These are phyloP conservation scores for Molorchus minor DNA, from an alignment of 2,888 invertebrate genomes.

Conservation along the genomic window DNA sequence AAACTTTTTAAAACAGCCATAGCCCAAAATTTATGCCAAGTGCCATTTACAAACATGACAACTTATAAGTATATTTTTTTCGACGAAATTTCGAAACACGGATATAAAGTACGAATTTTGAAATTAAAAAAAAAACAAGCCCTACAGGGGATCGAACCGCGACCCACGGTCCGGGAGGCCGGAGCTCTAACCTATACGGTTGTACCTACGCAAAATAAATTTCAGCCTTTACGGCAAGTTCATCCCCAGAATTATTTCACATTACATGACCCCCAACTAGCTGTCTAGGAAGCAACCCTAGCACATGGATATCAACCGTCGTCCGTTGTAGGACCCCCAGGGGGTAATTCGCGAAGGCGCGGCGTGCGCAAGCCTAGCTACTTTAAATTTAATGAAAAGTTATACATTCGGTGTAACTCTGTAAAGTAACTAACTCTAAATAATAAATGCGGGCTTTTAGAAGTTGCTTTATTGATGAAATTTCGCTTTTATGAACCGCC, in stretches of 20 bases:
- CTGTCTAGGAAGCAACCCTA: constrained; percentile 7
- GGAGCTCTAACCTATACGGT: too few relatives aligned
- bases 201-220: too few relatives aligned
- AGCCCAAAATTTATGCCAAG: too few relatives aligned
- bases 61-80: too few relatives aligned
- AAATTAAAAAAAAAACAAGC: too few relatives aligned
- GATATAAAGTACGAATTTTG: too few relatives aligned
- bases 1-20: too few relatives aligned
- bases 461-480: constrained; percentile 18
- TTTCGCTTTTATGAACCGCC: constrained; percentile 5
- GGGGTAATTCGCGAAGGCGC: constrained; percentile 8
- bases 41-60: too few relatives aligned
- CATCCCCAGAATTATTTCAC: not conserved
- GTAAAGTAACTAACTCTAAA: constrained; percentile 10
- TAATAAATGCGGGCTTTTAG: constrained; percentile 16
- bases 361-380: constrained; percentile 20
- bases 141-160: too few relatives aligned
- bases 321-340: not conserved
- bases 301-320: not conserved
- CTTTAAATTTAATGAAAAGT: constrained; percentile 23
- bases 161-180: too few relatives aligned
- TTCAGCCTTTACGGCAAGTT: too few relatives aligned
- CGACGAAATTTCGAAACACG: too few relatives aligned
- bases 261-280: not conserved
- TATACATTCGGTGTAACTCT: constrained; percentile 14